phyloP scores from a whole-genome alignment of 2,113 vertebrate genomes.

The Clarias magur region DNA sequence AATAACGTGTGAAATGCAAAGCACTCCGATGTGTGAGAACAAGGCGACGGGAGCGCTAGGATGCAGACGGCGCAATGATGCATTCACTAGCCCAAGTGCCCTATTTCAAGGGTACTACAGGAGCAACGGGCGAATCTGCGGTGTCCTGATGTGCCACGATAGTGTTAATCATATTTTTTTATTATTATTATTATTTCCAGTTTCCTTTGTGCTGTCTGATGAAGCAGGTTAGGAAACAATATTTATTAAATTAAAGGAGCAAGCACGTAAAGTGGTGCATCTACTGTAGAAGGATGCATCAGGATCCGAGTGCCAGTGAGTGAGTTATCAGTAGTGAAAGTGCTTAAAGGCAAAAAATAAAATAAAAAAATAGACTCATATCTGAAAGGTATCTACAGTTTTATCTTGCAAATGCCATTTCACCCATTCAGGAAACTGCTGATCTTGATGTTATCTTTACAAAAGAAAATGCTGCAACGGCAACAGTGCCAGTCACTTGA shows the following conservation, averaged over 20 bases:
- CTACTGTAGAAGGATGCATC: background rate
- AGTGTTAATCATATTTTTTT: background rate
- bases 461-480: background rate
- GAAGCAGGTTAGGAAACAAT: slow-evolving; percentile 21
- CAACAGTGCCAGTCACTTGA: background rate
- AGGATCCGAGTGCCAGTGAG: slow-evolving; percentile 12
- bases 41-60: background rate
- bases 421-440: background rate
- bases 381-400: background rate
- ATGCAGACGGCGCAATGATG: slow-evolving; percentile 39
- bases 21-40: slow-evolving; percentile 52
- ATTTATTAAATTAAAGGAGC: slow-evolving; percentile 35
- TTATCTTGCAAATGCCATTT: background rate
- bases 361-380: background rate
- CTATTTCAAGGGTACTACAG: slow-evolving; percentile 29
- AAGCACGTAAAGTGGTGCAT: background rate
- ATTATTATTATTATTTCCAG: background rate
- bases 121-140: slow-evolving; percentile 1
- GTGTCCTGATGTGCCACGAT: slow-evolving; percentile 20
- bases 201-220: slow-evolving; percentile 14
- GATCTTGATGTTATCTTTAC: slow-evolving; percentile 8
- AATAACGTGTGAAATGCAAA: slow-evolving; percentile 72
- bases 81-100: slow-evolving; percentile 15
- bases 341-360: background rate
- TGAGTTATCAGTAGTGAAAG: slow-evolving; percentile 1